Evolutionary conservation across 2,888 invertebrate species (phyloP).

Genomic region (Acronicta aceris): DNA sequence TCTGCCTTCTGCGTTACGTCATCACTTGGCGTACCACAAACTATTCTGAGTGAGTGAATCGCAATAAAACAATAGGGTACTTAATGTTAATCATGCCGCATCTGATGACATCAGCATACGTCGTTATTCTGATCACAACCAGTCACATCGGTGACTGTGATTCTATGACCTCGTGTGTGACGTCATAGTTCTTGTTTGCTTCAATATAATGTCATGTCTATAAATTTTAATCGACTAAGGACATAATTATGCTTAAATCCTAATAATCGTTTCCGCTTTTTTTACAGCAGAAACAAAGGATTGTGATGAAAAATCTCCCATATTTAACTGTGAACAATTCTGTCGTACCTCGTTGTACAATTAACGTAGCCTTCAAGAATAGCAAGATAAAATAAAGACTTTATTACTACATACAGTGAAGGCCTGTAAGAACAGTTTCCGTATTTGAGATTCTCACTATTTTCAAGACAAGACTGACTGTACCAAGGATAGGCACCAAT

Average conservation of each 20-base stretch:
- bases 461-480: too few relatives aligned
- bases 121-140: conserved; percentile 57
- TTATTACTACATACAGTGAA: background rate
- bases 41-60: conserved; percentile 21
- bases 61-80: conserved; percentile 43
- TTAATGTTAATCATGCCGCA: conserved; percentile 31
- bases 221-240: background rate
- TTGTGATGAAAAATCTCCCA: background rate
- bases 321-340: background rate
- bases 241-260: background rate
- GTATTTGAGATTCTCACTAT: too few relatives aligned
- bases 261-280: background rate
- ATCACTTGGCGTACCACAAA: conserved; percentile 20
- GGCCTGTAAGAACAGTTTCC: too few relatives aligned
- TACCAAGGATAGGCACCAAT: too few relatives aligned
- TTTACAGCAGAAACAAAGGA: background rate
- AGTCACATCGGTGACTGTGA: conserved; percentile 42
- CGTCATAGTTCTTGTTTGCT: conserved; percentile 30
- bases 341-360: background rate
- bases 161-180: conserved; percentile 23
- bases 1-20: conserved; percentile 6
- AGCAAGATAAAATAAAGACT: background rate
- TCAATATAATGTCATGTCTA: background rate
- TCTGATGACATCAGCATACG: conserved; percentile 56
- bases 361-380: background rate